Base-by-base conservation (phyloP, 2,888 invertebrate genomes). In the Coleophora flavipennella region DNA sequence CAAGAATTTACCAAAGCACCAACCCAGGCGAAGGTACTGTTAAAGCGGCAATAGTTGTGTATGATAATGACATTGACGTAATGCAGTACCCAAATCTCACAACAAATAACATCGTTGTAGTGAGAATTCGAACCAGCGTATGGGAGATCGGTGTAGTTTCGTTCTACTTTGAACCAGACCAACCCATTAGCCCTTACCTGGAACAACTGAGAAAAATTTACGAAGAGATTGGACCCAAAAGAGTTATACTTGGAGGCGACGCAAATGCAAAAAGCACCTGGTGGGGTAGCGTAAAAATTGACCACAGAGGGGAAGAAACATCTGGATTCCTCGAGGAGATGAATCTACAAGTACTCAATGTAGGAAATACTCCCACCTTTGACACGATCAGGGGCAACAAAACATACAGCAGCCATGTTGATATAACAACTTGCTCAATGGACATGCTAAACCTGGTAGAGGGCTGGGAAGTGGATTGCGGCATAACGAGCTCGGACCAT, bases 331-430 rank as follows among this genome's bases (percentile, higher is more conserved):
- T 55, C 0, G 36, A 46, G 0, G 48, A 55, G 4, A 20, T 43
- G 13, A 32, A 31, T n/a, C 13, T 54, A n/a, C 44, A 57, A 13
- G 35, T 55, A 7, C 42, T 58, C 0, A 59, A 61, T 39, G 32
- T 10, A 0, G 55, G 56, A 1, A 26, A 43, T 1, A 46, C 33
- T 0, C 57, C 59, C 1, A 57, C 57, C 0, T 59, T 55, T 35
- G 43, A 52, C 20, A 53, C 52, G 0, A 14, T 50, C 1, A 42
- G 55, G 14, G 48, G 50, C 0, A 33, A 35, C 0, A 42, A 26
- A 20, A 2, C 1, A 0, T 51, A 37, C 33, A 31, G 12, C 6
- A 59, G 55, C 36, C 28, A 28, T 9, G 52, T 58, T 0, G 57
- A 57, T 31, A 26, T 59, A 0, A 57, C 57, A 6, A 49, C 49